phyloP scores from a whole-genome alignment of 2,888 invertebrate species.

The Slavum lentiscoides region DNA sequence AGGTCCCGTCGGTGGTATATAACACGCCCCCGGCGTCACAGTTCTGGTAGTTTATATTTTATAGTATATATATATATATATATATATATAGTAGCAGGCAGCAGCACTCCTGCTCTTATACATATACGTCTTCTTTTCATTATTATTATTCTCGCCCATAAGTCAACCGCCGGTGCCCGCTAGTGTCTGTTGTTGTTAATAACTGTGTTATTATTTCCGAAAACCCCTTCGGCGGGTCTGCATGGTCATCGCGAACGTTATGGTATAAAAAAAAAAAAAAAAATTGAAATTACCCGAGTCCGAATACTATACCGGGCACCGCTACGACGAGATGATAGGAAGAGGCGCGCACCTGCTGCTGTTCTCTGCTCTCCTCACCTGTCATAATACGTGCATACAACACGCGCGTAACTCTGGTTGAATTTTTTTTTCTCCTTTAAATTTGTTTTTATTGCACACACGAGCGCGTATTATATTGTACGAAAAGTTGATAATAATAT shows the following conservation, averaged over 20 bases:
- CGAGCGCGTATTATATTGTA: too few species aligned
- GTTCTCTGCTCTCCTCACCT: background rate
- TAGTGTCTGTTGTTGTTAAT: slow-evolving; percentile 25
- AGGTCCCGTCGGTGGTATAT: slow-evolving; percentile 28
- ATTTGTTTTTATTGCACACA: background rate
- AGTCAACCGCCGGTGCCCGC: slow-evolving; percentile 28
- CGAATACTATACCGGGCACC: background rate
- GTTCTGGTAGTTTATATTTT: background rate
- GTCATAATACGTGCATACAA: background rate
- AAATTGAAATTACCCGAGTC: slow-evolving; percentile 1
- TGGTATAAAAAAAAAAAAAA: background rate
- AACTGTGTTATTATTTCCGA: slow-evolving; percentile 21
- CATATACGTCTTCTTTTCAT: background rate
- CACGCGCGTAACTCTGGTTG: background rate
- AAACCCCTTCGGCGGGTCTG: slow-evolving; percentile 34
- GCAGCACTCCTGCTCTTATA: slow-evolving; percentile 26
- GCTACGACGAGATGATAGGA: background rate
- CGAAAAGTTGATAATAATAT: background rate
- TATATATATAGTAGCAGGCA: too few species aligned
- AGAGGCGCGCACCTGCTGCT: background rate
- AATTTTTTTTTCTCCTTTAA: background rate
- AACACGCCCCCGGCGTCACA: slow-evolving; percentile 44
- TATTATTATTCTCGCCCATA: slow-evolving; percentile 5
- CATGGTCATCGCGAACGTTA: slow-evolving; percentile 39
- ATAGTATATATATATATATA: background rate